A percentile compares a stretch with the other conserved stretches of the same genome.
These are phyloP conservation scores for Actinemys pallida DNA, from an alignment of 2,113 vertebrate species.

Conservation along the genomic window DNA sequence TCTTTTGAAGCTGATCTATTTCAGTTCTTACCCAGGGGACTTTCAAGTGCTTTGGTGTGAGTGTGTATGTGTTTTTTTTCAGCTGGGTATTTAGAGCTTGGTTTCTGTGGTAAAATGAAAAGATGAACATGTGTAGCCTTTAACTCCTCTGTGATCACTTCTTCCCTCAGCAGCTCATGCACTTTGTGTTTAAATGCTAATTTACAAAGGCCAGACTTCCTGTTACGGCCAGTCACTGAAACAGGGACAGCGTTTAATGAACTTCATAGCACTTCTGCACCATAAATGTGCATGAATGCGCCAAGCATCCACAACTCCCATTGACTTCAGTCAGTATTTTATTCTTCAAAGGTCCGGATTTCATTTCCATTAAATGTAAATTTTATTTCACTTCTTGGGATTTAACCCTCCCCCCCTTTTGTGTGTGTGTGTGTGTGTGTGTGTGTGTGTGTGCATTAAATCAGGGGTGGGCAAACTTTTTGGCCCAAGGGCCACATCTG, in stretches of 20 bases:
- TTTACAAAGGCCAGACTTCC: slow-evolving; percentile 47
- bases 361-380: not conserved
- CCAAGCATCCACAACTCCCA: not conserved
- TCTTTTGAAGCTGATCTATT: slow-evolving; percentile 10
- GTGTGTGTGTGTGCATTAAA: too few species aligned
- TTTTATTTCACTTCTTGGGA: not conserved
- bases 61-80: not conserved
- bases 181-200: not conserved
- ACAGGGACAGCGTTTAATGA: not conserved
- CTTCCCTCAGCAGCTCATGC: slow-evolving; percentile 53
- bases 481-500: too few species aligned
- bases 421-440: not conserved
- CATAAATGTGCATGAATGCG: not conserved
- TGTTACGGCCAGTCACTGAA: not conserved
- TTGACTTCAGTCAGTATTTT: not conserved
- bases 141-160: slow-evolving; percentile 16
- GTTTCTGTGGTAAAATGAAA: slow-evolving; percentile 57
- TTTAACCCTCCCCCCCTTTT: not conserved
- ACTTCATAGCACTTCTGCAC: not conserved
- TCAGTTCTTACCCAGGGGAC: not conserved
- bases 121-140: slow-evolving; percentile 20
- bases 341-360: not conserved
- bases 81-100: not conserved
- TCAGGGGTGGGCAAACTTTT: too few species aligned
- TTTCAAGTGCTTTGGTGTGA: not conserved